A percentile compares a stretch with the other conserved stretches of the same genome.
Evolutionary conservation across 2,888 invertebrate genomes (phyloP).

Genomic region (Cantharis nigra): DNA sequence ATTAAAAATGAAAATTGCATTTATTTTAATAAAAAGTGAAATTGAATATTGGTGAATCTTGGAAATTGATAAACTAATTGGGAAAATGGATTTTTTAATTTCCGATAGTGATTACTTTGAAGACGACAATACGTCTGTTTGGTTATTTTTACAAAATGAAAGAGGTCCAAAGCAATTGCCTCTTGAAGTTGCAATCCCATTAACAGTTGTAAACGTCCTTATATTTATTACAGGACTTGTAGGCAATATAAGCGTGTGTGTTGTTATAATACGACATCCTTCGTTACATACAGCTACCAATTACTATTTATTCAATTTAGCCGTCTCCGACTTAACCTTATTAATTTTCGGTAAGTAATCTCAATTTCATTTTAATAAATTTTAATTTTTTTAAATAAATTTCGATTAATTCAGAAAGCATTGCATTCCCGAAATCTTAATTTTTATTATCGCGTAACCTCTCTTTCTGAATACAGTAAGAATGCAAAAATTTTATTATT

Average conservation of each 20-base stretch:
- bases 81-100: not conserved
- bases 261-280: slow-evolving; percentile 79
- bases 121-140: slow-evolving; percentile 18
- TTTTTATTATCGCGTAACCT: not conserved
- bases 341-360: slow-evolving; percentile 76
- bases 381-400: not conserved
- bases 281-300: slow-evolving; percentile 91
- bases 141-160: slow-evolving; percentile 39
- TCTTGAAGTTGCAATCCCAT: slow-evolving; percentile 53
- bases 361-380: not conserved
- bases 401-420: not conserved
- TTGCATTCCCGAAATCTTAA: not conserved
- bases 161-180: slow-evolving; percentile 49
- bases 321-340: slow-evolving; percentile 82
- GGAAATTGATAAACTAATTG: not conserved
- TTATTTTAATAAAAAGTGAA: not conserved
- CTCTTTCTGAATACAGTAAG: not conserved
- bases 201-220: slow-evolving; percentile 72
- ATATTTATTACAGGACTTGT: slow-evolving; percentile 84
- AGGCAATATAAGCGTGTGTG: slow-evolving; percentile 84
- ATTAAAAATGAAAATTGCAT: not conserved
- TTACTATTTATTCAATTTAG: slow-evolving; percentile 87
- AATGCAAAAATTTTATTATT: not conserved
- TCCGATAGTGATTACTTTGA: not conserved
- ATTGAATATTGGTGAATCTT: not conserved